Evolutionary conservation across 2,888 invertebrate genomes (phyloP).

Genomic region (Tetrapedia diversipes): DNA sequence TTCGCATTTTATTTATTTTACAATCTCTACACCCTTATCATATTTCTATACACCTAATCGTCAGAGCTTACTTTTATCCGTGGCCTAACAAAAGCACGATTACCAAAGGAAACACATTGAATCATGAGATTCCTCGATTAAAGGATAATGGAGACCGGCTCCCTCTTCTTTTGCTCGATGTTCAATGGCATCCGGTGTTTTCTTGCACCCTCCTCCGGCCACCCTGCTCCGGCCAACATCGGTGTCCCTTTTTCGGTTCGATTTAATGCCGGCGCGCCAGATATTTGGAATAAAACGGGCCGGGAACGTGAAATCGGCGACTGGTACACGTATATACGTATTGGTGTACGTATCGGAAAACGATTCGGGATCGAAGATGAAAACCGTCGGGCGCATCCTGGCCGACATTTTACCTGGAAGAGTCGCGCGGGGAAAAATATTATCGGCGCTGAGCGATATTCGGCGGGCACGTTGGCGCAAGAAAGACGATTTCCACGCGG

Average conservation of each 20-base stretch:
- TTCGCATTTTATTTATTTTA: too few species aligned
- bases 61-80: too few species aligned
- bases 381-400: slow-evolving; percentile 63
- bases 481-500: slow-evolving; percentile 31
- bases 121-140: not conserved
- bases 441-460: slow-evolving; percentile 55
- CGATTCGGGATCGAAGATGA: slow-evolving; percentile 75
- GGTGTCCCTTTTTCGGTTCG: slow-evolving; percentile 46
- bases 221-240: not conserved
- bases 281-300: slow-evolving; percentile 71
- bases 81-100: too few species aligned
- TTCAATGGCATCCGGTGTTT: slow-evolving; percentile 28
- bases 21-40: too few species aligned
- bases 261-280: slow-evolving; percentile 54
- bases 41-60: too few species aligned
- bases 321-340: slow-evolving; percentile 56
- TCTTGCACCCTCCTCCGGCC: not conserved
- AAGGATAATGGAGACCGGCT: slow-evolving; percentile 1
- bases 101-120: not conserved
- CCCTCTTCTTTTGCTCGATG: slow-evolving; percentile 7
- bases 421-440: slow-evolving; percentile 63
- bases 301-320: slow-evolving; percentile 70
- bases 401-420: slow-evolving; percentile 49
- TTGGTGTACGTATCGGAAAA: slow-evolving; percentile 74
- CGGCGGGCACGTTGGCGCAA: slow-evolving; percentile 43